Conservation (phyloP, 2,113 vertebrate species). For the Neotragus moschatus region DNA sequence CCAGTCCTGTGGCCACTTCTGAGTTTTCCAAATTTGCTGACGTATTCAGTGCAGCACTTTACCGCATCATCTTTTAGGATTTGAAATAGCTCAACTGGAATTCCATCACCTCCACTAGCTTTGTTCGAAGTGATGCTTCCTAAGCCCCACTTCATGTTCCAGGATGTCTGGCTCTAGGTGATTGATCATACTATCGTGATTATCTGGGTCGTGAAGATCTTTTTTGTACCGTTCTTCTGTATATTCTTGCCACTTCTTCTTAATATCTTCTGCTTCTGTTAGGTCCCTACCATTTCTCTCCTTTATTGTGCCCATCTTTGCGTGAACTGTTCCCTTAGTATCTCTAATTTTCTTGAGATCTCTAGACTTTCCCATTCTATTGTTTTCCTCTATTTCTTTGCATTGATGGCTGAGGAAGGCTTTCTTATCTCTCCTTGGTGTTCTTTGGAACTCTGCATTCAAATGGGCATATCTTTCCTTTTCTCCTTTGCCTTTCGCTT, state of each 20-base stretch:
- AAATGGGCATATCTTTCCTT: neutral
- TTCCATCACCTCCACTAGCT: neutral
- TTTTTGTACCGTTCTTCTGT: neutral
- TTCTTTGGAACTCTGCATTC: neutral
- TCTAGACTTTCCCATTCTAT: neutral
- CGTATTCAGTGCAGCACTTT: neutral
- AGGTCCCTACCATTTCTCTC: neutral
- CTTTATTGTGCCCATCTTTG: neutral
- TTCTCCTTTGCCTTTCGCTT: neutral
- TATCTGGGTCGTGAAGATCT: neutral
- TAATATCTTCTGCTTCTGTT: neutral
- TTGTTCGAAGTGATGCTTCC: neutral
- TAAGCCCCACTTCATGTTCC: neutral
- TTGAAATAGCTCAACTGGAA: neutral
- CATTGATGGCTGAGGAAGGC: neutral
- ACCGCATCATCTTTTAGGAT: neutral
- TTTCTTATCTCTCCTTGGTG: neutral
- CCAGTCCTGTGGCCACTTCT: neutral
- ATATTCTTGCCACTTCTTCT: neutral
- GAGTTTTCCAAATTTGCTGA: neutral
- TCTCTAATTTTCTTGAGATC: neutral
- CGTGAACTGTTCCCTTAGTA: neutral
- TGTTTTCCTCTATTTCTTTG: neutral
- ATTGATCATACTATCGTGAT: neutral
- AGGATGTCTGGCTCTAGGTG: neutral